Conservation (phyloP, 2,888 invertebrate genomes). For the Drosophila mercatorum region DNA sequence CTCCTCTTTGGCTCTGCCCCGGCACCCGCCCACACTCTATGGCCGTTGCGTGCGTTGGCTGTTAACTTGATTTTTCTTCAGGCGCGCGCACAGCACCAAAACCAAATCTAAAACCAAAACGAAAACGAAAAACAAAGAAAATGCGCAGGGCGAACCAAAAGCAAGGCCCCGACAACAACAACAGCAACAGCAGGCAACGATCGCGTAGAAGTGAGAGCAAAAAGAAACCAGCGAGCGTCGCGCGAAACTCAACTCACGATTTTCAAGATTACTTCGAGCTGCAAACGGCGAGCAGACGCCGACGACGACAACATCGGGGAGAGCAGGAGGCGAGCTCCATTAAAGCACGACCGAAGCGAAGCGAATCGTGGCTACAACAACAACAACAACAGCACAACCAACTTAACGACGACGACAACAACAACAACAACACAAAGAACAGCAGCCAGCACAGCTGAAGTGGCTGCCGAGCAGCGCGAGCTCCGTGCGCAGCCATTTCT, state of each 20-base stretch:
- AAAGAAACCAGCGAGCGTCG: conserved; percentile 49
- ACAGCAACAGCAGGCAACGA: conserved; percentile 5
- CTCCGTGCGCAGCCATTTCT: conserved; percentile 59
- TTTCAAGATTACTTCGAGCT: conserved; percentile 71
- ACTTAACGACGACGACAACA: not conserved
- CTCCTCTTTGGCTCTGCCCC: conserved; percentile 29
- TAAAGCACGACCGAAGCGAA: conserved; percentile 71
- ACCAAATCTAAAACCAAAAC: conserved; percentile 37
- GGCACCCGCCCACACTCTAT: conserved; percentile 32
- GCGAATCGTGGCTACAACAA: conserved; percentile 45
- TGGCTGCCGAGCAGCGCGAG: conserved; percentile 63
- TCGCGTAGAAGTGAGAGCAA: conserved; percentile 40
- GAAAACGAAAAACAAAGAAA: conserved; percentile 74
- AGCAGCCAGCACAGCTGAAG: conserved; percentile 18
- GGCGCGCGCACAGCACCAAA: conserved; percentile 48
- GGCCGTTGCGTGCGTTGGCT: conserved; percentile 67
- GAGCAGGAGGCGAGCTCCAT: conserved; percentile 49
- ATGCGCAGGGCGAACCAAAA: conserved; percentile 67
- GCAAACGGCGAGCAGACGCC: conserved; percentile 27
- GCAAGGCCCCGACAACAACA: conserved; percentile 40
- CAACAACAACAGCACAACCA: conserved; percentile 16
- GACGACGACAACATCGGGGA: conserved; percentile 17
- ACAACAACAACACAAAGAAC: conserved; percentile 10
- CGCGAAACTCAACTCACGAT: conserved; percentile 74
- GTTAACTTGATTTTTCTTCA: conserved; percentile 78